Percentiles rank a stretch among this genome's conserved stretches.
Evolutionary conservation across 1,140 invertebrate genomes (phyloP).

Genomic region (Drosophila subpulchrella): DNA sequence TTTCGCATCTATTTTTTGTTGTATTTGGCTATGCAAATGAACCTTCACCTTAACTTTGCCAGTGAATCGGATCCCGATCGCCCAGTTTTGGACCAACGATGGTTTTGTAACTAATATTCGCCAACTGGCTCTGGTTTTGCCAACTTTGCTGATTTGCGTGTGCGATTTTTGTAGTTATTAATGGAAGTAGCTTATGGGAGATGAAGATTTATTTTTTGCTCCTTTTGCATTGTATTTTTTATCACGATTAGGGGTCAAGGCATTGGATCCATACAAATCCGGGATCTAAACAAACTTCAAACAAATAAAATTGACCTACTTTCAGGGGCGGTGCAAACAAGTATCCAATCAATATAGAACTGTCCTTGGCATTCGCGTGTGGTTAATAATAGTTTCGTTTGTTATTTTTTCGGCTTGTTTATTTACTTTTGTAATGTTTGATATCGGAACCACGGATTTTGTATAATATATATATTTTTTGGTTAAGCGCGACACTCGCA

Average conservation of each 20-base stretch:
- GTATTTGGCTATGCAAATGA: constrained; percentile 65
- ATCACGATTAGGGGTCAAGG: constrained; percentile 21
- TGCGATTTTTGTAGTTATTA: constrained; percentile 35
- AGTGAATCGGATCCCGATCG: constrained; percentile 53
- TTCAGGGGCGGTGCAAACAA: constrained; percentile 19
- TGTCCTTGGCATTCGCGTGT: constrained; percentile 23
- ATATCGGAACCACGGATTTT: constrained; percentile 16
- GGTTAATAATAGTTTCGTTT: constrained; percentile 5
- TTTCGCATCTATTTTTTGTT: constrained; percentile 46
- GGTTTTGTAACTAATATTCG: constrained; percentile 64
- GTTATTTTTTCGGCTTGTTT: constrained; percentile 18
- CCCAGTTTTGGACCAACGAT: constrained; percentile 46
- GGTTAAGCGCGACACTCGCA: constrained; percentile 48
- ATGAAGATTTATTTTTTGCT: constrained; percentile 12
- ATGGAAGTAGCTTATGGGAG: constrained; percentile 31
- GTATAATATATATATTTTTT: neutral
- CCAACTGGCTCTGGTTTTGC: constrained; percentile 44
- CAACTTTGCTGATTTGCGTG: constrained; percentile 35
- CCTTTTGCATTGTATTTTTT: neutral
- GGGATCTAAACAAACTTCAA: constrained; percentile 20
- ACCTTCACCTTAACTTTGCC: constrained; percentile 64
- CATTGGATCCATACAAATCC: constrained; percentile 3
- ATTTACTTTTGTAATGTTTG: constrained; percentile 25
- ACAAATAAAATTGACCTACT: constrained; percentile 27
- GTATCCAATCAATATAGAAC: constrained; percentile 39